Percentiles rank a stretch among this genome's conserved stretches.
Conservation (phyloP, 2,888 invertebrate species). For the Phytoseiulus persimilis region DNA sequence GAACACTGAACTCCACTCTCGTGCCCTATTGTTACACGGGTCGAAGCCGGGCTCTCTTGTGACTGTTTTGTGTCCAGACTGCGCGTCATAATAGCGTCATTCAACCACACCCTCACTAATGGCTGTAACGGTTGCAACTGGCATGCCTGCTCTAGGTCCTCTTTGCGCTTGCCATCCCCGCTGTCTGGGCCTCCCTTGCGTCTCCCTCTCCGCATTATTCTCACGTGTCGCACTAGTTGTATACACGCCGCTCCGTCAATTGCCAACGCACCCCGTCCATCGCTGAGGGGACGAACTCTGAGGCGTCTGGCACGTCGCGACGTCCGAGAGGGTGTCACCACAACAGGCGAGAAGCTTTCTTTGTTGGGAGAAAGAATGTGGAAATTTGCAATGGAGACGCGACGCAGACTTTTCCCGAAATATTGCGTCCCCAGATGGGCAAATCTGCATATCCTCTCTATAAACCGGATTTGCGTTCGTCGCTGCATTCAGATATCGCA, state of each 20-base stretch:
- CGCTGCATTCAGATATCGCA: neutral
- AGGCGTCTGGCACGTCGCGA: no score
- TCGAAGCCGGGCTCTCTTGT: neutral
- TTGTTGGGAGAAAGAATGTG: neutral
- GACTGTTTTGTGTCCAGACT: neutral
- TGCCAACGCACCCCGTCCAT: neutral
- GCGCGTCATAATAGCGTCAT: neutral
- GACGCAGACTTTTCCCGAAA: neutral
- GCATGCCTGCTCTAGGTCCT: neutral
- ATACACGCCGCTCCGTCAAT: neutral
- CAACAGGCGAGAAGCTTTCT: neutral
- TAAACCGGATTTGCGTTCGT: neutral
- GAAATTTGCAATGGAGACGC: neutral
- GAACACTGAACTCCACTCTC: neutral
- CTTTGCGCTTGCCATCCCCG: neutral
- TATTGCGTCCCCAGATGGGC: neutral
- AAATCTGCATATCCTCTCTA: neutral
- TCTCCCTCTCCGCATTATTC: neutral
- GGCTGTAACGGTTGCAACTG: neutral
- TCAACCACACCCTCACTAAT: conserved; percentile 5
- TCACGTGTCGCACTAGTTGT: neutral
- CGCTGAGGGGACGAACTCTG: neutral
- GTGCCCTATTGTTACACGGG: neutral
- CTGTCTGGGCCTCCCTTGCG: neutral
- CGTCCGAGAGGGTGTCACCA: no score